Conservation (phyloP, 2,797 vertebrate genomes). For the Centroberyx gerrardi region DNA sequence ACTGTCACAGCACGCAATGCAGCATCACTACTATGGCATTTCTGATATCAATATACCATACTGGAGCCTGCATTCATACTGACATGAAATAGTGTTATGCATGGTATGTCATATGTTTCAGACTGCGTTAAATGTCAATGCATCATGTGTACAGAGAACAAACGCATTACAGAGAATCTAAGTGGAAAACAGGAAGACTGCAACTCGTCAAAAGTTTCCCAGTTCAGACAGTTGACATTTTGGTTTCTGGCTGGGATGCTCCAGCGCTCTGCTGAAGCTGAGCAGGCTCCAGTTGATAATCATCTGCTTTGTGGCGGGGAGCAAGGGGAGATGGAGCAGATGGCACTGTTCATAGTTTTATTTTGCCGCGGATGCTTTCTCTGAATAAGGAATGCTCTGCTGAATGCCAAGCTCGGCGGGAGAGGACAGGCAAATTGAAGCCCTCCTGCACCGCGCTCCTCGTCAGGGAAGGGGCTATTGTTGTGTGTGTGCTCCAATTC, state of each 20-base stretch:
- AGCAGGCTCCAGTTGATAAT: constrained; percentile 81
- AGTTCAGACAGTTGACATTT: constrained; percentile 72
- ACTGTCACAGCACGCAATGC: constrained; percentile 13
- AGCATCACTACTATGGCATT: constrained; percentile 33
- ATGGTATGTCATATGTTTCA: constrained; percentile 53
- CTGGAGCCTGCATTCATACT: constrained; percentile 49
- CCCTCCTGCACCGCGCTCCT: constrained; percentile 71
- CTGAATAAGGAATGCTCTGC: constrained; percentile 83
- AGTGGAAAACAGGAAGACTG: constrained; percentile 58
- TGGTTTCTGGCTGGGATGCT: constrained; percentile 66
- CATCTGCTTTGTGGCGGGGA: constrained; percentile 79
- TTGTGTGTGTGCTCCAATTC: constrained; percentile 76
- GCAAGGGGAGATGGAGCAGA: constrained; percentile 79
- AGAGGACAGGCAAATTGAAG: constrained; percentile 82
- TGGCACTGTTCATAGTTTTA: constrained; percentile 77
- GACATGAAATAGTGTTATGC: constrained; percentile 55
- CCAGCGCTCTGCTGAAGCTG: constrained; percentile 66
- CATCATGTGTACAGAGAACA: constrained; percentile 52
- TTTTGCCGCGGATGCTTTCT: constrained; percentile 80
- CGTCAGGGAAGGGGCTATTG: constrained; percentile 64
- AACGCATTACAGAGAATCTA: constrained; percentile 40
- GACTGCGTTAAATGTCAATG: constrained; percentile 59
- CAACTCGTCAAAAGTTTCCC: constrained; percentile 68
- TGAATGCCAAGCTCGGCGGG: constrained; percentile 85
- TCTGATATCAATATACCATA: constrained; percentile 24